Evolutionary conservation across 2,113 vertebrate species (phyloP).

Genomic region (Pluvialis apricaria): DNA sequence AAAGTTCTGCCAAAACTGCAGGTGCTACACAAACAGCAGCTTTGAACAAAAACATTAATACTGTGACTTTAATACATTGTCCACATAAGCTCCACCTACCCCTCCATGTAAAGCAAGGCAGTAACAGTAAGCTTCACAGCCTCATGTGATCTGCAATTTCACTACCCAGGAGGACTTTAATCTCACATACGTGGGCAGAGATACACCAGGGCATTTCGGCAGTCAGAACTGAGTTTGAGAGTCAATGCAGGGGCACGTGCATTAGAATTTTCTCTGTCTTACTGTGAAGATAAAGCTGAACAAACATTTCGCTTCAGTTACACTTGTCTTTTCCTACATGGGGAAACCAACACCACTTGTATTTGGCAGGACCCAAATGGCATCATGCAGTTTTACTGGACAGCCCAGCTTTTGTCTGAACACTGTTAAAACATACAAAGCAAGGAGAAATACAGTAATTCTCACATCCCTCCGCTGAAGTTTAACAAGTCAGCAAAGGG

Average conservation of each 20-base stretch:
- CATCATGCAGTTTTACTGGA: background rate
- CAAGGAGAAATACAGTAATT: background rate
- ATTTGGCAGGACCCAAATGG: background rate
- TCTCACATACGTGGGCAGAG: background rate
- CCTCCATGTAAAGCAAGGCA: background rate
- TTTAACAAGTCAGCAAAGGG: background rate
- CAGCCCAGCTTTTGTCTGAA: background rate
- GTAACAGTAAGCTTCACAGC: background rate
- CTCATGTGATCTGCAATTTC: background rate
- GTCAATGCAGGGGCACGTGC: rapidly evolving
- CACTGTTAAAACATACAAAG: background rate
- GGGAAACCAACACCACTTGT: background rate
- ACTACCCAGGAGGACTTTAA: background rate
- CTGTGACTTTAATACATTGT: background rate
- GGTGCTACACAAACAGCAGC: background rate
- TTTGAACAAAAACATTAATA: background rate
- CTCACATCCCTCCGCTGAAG: background rate
- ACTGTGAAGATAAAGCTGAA: background rate
- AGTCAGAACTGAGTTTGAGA: background rate
- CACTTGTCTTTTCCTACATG: background rate
- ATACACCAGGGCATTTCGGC: background rate
- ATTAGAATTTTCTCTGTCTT: background rate
- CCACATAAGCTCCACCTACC: background rate
- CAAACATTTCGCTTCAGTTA: background rate
- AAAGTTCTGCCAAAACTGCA: background rate